phyloP scores from a whole-genome alignment of 1,140 invertebrate genomes.

The Tetragonula clypearis region DNA sequence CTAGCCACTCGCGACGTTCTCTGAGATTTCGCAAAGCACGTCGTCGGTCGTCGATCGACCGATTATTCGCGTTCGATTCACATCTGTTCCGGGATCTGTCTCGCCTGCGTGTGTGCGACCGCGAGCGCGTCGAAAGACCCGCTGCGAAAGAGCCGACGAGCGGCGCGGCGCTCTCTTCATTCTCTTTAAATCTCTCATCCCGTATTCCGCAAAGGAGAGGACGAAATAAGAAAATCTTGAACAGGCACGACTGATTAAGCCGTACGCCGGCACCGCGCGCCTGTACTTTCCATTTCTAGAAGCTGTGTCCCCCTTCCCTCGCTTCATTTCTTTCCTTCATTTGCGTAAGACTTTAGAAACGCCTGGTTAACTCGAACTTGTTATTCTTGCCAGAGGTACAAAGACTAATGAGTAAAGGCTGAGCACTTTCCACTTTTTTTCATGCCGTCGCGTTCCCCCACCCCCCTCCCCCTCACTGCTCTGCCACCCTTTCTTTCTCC shows the following conservation, averaged over 20 bases:
- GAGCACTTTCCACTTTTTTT: conserved; percentile 47
- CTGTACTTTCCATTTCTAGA: conserved; percentile 49
- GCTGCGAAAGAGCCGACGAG: background rate
- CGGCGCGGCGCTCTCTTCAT: background rate
- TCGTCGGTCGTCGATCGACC: conserved; percentile 20
- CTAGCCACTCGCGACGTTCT: background rate
- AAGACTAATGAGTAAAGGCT: conserved; percentile 54
- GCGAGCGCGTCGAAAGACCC: background rate
- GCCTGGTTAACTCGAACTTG: conserved; percentile 56
- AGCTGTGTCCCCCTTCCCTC: conserved; percentile 26
- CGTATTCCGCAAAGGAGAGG: conserved; percentile 29
- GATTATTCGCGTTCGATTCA: conserved; percentile 3
- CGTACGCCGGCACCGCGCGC: conserved; percentile 37
- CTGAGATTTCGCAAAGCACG: background rate
- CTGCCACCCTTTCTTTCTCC: background rate
- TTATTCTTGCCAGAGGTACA: conserved; percentile 53
- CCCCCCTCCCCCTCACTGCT: background rate
- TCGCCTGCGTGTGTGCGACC: background rate
- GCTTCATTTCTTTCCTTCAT: conserved; percentile 52
- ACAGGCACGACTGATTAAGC: conserved; percentile 70
- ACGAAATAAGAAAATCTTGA: conserved; percentile 50
- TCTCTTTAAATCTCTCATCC: conserved; percentile 43
- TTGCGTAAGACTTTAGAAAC: conserved; percentile 57
- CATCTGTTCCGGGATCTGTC: background rate
- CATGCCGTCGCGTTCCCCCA: background rate